These are phyloP conservation scores for Dolichomitus sp. DNA, from an alignment of 2,888 invertebrate species.

Conservation along the genomic window DNA sequence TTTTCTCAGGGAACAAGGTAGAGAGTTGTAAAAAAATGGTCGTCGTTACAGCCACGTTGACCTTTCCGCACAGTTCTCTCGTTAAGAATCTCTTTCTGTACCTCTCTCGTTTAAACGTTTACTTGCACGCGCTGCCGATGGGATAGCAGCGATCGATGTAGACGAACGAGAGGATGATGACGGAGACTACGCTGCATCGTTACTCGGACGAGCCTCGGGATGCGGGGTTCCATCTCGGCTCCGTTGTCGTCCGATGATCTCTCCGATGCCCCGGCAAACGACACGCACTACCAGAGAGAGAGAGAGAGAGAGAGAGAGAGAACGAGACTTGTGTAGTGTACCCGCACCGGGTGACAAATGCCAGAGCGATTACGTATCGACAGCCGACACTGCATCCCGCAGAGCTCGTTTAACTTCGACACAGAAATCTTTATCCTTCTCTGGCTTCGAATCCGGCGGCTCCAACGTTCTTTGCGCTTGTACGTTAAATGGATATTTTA, in stretches of 20 bases:
- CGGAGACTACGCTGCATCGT: conserved; percentile 15
- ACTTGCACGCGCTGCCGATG: conserved; percentile 48
- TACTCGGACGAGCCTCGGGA: conserved; percentile 17
- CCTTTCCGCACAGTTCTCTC: conserved; percentile 60
- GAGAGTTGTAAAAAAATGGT: conserved; percentile 29
- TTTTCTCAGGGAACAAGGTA: conserved; percentile 50
- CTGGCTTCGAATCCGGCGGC: background rate
- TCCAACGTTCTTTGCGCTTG: background rate
- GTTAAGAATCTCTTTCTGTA: conserved; percentile 42
- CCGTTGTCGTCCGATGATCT: conserved; percentile 57
- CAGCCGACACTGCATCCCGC: conserved; percentile 69
- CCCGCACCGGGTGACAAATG: conserved; percentile 73
- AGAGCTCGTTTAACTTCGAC: conserved; percentile 53
- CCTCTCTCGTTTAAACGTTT: conserved; percentile 30
- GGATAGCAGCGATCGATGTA: conserved; percentile 32
- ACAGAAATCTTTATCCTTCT: conserved; percentile 33
- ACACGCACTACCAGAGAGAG: conserved; percentile 34
- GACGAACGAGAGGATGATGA: conserved; percentile 42
- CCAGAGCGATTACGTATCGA: conserved; percentile 78
- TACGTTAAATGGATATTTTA: conserved; percentile 2
- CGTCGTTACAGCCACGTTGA: conserved; percentile 49
- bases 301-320: conserved; percentile 26
- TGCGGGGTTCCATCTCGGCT: conserved; percentile 2
- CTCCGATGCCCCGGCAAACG: conserved; percentile 43
- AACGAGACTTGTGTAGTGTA: conserved; percentile 23